phyloP scores from a whole-genome alignment of 2,888 invertebrate species.

The Athalia rosae region DNA sequence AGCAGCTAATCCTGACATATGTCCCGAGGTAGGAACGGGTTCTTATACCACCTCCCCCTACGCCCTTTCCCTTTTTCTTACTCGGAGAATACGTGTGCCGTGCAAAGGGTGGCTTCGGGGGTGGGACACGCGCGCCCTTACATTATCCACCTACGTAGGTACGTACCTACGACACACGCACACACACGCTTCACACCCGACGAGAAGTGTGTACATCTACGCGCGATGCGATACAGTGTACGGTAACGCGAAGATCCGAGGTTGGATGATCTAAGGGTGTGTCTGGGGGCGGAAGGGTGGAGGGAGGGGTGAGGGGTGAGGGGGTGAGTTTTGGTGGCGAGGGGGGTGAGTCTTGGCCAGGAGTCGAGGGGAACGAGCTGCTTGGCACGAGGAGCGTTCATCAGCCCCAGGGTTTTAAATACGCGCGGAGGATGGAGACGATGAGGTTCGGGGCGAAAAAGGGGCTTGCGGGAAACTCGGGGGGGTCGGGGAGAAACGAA shows the following conservation, averaged over 20 bases:
- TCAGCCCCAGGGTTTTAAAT: slow-evolving; percentile 74
- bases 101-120: slow-evolving; percentile 12
- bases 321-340: neutral
- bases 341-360: slow-evolving; percentile 51
- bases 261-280: slow-evolving; percentile 37
- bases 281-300: slow-evolving; percentile 46
- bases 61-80: neutral
- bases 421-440: slow-evolving; percentile 64
- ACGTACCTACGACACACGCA: no score
- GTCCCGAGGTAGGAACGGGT: slow-evolving; percentile 38
- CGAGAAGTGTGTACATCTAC: neutral
- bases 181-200: no score
- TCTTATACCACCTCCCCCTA: slow-evolving; percentile 8
- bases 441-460: slow-evolving; percentile 30
- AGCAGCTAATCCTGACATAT: slow-evolving; percentile 48
- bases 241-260: slow-evolving; percentile 35
- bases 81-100: slow-evolving; percentile 40
- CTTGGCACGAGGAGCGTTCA: slow-evolving; percentile 73
- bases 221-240: slow-evolving; percentile 10
- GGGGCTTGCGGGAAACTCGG: slow-evolving; percentile 27
- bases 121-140: slow-evolving; percentile 20
- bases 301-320: slow-evolving; percentile 24
- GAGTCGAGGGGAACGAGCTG: slow-evolving; percentile 59
- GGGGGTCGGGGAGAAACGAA: slow-evolving; percentile 32
- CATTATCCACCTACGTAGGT: neutral